Evolutionary conservation across 2,888 invertebrate species (phyloP).

Genomic region (Trypoxylon attenuatum): DNA sequence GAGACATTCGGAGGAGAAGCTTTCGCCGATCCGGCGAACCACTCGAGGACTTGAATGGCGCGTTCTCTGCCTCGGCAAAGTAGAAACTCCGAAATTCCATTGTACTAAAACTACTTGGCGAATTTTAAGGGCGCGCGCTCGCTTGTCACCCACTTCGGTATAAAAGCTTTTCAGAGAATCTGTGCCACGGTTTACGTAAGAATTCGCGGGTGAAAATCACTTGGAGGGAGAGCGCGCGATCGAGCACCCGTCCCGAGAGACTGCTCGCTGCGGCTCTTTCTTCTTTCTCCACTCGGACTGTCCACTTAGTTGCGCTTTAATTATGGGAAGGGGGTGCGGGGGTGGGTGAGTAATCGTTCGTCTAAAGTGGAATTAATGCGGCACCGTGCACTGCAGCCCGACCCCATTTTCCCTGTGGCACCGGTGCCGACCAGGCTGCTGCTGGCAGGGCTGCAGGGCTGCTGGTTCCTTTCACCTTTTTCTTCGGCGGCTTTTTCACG

Average conservation of each 20-base stretch:
- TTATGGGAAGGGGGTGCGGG: constrained; percentile 42
- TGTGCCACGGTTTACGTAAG: not conserved
- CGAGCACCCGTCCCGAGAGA: too few species aligned
- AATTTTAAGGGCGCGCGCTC: not conserved
- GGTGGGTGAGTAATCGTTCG: constrained; percentile 37
- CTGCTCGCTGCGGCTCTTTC: not conserved
- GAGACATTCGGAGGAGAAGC: not conserved
- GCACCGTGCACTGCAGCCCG: not conserved
- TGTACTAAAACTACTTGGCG: not conserved
- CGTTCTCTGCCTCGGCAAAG: not conserved
- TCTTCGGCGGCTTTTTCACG: constrained; percentile 42
- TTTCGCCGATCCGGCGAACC: too few species aligned
- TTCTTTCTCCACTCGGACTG: not conserved
- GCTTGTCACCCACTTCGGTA: not conserved
- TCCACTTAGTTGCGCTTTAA: constrained; percentile 36
- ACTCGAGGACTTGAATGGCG: too few species aligned
- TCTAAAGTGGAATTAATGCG: constrained; percentile 47
- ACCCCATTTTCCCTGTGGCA: not conserved
- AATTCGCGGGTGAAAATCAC: not conserved
- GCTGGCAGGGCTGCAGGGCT: constrained; percentile 4
- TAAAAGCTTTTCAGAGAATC: not conserved
- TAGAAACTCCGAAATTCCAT: constrained; percentile 3
- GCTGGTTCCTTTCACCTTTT: constrained; percentile 15
- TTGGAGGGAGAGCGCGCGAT: too few species aligned
- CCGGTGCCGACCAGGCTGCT: too few species aligned